phyloP scores from a whole-genome alignment of 2,888 invertebrate genomes.

The Cantharis flavilabris region DNA sequence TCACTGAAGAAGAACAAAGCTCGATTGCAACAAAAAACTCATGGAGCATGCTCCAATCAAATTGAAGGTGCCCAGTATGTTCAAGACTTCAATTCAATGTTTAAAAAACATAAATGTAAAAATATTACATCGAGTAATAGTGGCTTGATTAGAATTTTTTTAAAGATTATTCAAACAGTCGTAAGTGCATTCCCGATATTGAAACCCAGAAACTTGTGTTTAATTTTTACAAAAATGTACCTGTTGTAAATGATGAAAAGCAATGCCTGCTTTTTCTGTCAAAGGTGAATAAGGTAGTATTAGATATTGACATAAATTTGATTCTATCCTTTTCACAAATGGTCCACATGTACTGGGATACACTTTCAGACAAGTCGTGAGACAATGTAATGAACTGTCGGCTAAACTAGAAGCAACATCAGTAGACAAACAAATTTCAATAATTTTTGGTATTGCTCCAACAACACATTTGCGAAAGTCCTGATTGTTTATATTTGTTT shows the following conservation, averaged over 20 bases:
- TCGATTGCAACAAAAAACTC: too few species aligned
- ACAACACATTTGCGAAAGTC: conserved; percentile 32
- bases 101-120: too few species aligned
- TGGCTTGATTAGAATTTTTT: too few species aligned
- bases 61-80: too few species aligned
- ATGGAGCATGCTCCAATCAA: too few species aligned
- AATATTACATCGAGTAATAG: too few species aligned
- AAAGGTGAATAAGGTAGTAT: conserved; percentile 5
- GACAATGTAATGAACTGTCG: conserved; percentile 23
- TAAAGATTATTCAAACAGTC: too few species aligned
- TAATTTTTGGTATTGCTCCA: conserved; percentile 23
- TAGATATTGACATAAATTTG: conserved; percentile 23
- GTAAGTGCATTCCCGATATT: too few species aligned
- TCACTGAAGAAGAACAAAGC: too few species aligned
- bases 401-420: neutral
- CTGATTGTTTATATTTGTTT: conserved; percentile 17
- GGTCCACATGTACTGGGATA: conserved; percentile 31
- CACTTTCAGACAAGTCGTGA: conserved; percentile 25
- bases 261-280: conserved; percentile 26
- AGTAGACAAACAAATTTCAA: conserved; percentile 27
- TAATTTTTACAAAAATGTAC: conserved; percentile 9
- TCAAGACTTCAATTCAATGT: too few species aligned
- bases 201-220: too few species aligned
- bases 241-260: conserved; percentile 34
- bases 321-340: conserved; percentile 28